Evolutionary conservation across 2,888 invertebrate species (phyloP).

Genomic region (Eueremaeus valkanovi): DNA sequence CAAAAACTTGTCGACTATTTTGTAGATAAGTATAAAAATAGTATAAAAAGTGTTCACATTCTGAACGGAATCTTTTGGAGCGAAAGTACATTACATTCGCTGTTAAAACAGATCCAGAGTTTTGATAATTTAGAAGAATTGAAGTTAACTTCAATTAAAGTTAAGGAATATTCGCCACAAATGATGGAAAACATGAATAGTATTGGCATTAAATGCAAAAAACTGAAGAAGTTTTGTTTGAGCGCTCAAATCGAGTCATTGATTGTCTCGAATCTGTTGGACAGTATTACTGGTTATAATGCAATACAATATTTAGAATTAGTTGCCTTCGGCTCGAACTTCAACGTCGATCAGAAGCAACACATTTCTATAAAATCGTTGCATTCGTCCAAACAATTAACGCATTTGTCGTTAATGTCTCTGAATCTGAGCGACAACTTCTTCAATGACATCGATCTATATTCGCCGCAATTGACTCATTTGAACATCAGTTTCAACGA

Average conservation of each 20-base stretch:
- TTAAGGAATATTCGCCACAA: neutral
- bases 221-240: neutral
- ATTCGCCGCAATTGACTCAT: neutral
- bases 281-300: neutral
- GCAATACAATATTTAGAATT: neutral
- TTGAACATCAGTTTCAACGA: constrained; percentile 6
- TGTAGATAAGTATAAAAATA: neutral
- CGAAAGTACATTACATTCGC: neutral
- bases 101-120: neutral
- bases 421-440: constrained; percentile 2
- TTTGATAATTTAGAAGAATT: constrained; percentile 3
- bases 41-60: neutral
- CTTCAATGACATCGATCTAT: neutral
- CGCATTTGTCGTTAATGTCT: neutral
- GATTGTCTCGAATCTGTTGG: neutral
- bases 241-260: constrained; percentile 14
- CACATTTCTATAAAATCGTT: neutral
- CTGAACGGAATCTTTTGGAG: neutral
- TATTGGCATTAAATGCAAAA: neutral
- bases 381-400: neutral
- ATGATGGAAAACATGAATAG: neutral
- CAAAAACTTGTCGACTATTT: neutral
- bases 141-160: constrained; percentile 6
- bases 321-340: neutral
- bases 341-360: neutral